Evolutionary conservation across 2,797 vertebrate genomes (phyloP).

Genomic region (Tamandua tetradactyla): DNA sequence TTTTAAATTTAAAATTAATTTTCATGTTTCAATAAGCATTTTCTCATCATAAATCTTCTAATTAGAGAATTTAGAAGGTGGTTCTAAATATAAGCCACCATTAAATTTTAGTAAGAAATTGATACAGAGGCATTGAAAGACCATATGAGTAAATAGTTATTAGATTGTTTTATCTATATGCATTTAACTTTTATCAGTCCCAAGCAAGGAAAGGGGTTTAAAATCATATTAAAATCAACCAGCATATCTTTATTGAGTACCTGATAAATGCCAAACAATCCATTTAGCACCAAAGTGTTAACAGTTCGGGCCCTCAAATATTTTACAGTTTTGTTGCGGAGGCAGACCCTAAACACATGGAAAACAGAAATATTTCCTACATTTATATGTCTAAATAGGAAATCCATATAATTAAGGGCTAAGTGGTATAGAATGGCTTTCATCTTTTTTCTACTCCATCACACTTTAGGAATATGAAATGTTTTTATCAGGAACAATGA

Average conservation of each 20-base stretch:
- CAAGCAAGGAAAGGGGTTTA: neutral
- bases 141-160: neutral
- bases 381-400: neutral
- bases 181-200: constrained; percentile 3
- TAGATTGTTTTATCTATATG: constrained; percentile 6
- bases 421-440: neutral
- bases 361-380: neutral
- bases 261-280: neutral
- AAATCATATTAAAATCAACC: constrained; percentile 32
- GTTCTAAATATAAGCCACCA: constrained; percentile 13
- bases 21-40: neutral
- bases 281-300: neutral
- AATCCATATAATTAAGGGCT: neutral
- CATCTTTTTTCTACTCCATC: neutral
- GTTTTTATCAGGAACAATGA: neutral
- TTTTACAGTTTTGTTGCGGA: neutral
- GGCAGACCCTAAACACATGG: neutral
- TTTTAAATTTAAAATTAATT: constrained; percentile 43
- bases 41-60: constrained; percentile 19
- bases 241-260: neutral
- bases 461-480: neutral
- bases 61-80: constrained; percentile 29
- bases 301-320: neutral
- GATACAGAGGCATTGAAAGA: constrained; percentile 50
- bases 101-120: constrained; percentile 43